Evolutionary conservation across 2,113 vertebrate species (phyloP).

Genomic region (Pelecanoides urinatrix): DNA sequence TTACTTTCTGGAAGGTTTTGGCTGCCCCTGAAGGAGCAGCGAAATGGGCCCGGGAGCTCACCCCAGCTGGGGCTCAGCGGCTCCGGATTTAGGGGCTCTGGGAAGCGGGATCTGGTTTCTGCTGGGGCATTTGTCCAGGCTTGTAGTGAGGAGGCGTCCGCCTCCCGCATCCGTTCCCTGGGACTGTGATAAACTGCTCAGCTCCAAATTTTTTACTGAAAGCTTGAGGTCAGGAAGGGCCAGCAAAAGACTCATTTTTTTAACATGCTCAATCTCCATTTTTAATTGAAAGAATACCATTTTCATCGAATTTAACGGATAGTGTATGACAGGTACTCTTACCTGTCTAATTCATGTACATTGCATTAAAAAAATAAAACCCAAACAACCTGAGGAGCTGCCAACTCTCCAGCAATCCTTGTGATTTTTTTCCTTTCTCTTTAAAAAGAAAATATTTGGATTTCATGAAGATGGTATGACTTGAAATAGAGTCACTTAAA

Average conservation of each 20-base stretch:
- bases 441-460: neutral
- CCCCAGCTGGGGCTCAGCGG: neutral
- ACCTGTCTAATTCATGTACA: neutral
- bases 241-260: neutral
- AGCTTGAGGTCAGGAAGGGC: neutral
- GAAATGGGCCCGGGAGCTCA: neutral
- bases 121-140: neutral
- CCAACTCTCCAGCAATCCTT: neutral
- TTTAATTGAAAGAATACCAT: neutral
- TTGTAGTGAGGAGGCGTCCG: fast-evolving
- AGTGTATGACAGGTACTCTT: neutral
- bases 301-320: neutral
- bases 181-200: neutral
- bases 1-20: neutral
- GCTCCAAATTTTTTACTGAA: neutral
- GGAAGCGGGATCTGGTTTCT: neutral
- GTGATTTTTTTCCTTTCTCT: neutral
- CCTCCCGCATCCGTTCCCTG: neutral
- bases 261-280: neutral
- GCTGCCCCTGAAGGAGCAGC: neutral
- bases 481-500: neutral
- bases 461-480: neutral
- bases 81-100: neutral
- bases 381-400: neutral
- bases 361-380: neutral